Percentiles rank a stretch among this genome's conserved stretches.
Conservation (phyloP, 2,113 vertebrate genomes). For the Cervus canadensis region DNA sequence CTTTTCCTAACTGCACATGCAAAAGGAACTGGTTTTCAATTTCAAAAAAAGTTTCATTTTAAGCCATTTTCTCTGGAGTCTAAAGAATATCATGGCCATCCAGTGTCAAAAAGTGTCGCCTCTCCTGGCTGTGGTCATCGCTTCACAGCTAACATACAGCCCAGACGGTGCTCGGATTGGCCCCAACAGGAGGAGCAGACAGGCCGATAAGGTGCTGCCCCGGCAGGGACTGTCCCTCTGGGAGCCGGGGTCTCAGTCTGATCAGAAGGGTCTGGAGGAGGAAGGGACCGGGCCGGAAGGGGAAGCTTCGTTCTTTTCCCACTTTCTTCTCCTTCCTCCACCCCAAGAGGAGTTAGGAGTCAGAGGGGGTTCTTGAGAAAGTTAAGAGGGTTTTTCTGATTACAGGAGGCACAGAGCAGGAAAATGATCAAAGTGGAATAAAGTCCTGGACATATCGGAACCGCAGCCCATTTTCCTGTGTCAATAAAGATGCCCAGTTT, state of each 20-base stretch:
- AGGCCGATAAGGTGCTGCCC: accelerated
- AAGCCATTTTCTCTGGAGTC: background rate
- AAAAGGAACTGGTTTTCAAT: background rate
- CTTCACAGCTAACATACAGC: background rate
- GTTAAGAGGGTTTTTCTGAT: background rate
- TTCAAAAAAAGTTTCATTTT: background rate
- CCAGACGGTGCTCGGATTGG: background rate
- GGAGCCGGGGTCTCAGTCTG: background rate
- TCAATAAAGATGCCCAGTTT: background rate
- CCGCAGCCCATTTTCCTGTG: background rate
- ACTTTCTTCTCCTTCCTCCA: background rate
- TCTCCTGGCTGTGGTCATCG: background rate
- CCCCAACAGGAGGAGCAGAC: background rate
- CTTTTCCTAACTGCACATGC: background rate
- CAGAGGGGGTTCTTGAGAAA: background rate
- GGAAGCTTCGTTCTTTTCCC: background rate
- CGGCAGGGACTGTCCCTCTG: background rate
- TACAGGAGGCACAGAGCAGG: background rate
- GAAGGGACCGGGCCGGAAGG: background rate
- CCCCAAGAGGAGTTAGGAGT: background rate
- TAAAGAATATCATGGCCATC: background rate
- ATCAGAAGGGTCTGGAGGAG: background rate
- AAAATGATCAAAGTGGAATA: background rate
- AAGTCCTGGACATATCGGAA: background rate
- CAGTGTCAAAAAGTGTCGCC: background rate